A percentile compares a stretch with the other conserved stretches of the same genome.
phyloP scores from a whole-genome alignment of 2,888 invertebrate genomes.

The Brachyopa scutellaris region DNA sequence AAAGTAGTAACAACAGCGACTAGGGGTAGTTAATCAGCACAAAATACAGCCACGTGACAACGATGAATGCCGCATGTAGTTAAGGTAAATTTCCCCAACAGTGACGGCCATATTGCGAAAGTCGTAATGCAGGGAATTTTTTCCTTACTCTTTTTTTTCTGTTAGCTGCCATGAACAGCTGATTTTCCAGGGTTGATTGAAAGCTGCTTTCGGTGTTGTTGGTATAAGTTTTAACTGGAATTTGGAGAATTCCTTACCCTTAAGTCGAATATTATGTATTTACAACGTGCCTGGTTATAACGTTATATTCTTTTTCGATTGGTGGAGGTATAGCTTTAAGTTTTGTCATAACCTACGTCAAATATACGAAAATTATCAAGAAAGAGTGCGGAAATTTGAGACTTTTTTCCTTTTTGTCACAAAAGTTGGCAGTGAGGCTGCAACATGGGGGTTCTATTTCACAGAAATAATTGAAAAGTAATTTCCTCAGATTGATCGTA shows the following conservation, averaged over 20 bases:
- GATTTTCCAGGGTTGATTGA: background rate
- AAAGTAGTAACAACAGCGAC: background rate
- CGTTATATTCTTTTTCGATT: too few species aligned
- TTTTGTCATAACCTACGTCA: too few species aligned
- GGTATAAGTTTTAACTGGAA: background rate
- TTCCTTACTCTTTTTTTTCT: too few species aligned
- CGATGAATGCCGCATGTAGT: background rate
- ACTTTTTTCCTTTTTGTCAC: too few species aligned
- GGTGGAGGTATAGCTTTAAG: too few species aligned
- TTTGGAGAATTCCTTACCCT: too few species aligned
- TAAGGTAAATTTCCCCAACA: background rate
- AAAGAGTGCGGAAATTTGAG: too few species aligned
- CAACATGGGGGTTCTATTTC: too few species aligned
- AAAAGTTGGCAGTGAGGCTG: too few species aligned
- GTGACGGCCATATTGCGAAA: background rate
- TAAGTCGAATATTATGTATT: background rate
- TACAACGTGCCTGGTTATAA: background rate
- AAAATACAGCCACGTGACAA: slow-evolving; percentile 4
- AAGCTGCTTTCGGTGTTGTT: background rate
- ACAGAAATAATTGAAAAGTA: too few species aligned
- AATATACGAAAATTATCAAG: too few species aligned
- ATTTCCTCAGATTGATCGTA: too few species aligned
- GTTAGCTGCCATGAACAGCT: background rate
- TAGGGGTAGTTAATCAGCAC: background rate
- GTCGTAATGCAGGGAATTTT: background rate